phyloP scores from a whole-genome alignment of 2,888 invertebrate genomes.

The Amphiduros pacificus region DNA sequence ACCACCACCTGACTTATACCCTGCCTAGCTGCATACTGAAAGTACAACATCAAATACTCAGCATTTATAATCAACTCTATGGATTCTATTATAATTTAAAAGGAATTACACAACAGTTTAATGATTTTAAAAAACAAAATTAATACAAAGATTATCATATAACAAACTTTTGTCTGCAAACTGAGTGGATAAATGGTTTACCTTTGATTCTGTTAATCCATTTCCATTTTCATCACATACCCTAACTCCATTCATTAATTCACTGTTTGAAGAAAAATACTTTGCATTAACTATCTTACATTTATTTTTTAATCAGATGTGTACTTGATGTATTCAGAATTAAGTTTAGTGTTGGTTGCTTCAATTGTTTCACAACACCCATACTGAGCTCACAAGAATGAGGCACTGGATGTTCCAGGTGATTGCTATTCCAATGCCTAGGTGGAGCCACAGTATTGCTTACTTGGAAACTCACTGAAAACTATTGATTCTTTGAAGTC shows the following conservation, averaged over 20 bases:
- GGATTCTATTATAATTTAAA: background rate
- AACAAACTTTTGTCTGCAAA: background rate
- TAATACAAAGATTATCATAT: background rate
- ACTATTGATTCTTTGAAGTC: too few relatives aligned
- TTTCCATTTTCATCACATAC: slow-evolving; percentile 76
- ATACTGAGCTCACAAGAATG: too few relatives aligned
- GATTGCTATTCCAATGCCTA: too few relatives aligned
- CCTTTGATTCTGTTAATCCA: slow-evolving; percentile 64
- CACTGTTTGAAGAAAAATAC: slow-evolving; percentile 63
- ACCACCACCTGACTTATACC: slow-evolving; percentile 90
- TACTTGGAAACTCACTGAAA: too few relatives aligned
- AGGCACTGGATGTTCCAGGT: too few relatives aligned
- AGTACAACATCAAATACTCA: background rate
- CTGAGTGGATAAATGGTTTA: slow-evolving; percentile 16
- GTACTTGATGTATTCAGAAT: too few relatives aligned
- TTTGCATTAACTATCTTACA: background rate
- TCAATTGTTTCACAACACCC: too few relatives aligned
- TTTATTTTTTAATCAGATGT: too few relatives aligned
- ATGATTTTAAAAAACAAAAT: background rate
- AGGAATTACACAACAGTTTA: background rate
- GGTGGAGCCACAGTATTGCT: too few relatives aligned
- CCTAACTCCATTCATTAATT: slow-evolving; percentile 79
- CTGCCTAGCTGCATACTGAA: slow-evolving; percentile 70
- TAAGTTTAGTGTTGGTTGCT: too few relatives aligned
- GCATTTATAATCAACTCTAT: background rate